Evolutionary conservation across 2,113 vertebrate genomes (phyloP).

Genomic region (Pteronura brasiliensis): DNA sequence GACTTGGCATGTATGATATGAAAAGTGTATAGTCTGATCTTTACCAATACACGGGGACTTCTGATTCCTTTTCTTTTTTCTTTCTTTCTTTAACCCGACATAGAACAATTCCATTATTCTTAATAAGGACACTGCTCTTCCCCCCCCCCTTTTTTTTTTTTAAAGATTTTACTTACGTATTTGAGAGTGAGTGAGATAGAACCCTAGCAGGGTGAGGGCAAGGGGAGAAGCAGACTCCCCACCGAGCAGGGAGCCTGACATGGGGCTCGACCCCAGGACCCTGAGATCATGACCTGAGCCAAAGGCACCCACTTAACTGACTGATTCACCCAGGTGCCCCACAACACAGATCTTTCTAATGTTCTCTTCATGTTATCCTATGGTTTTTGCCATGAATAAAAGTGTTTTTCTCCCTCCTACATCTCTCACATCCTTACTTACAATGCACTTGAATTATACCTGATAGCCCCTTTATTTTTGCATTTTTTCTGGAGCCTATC

Average conservation of each 20-base stretch:
- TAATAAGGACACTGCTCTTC: not conserved
- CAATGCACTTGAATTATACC: not conserved
- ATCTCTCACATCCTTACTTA: not conserved
- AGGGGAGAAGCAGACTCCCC: not conserved
- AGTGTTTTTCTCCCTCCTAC: not conserved
- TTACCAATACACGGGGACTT: not conserved
- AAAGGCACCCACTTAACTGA: not conserved
- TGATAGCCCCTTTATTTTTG: not conserved
- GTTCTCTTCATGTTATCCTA: not conserved
- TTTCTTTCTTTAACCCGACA: not conserved
- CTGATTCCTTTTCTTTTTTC: not conserved
- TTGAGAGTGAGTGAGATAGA: not conserved
- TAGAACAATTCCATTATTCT: not conserved
- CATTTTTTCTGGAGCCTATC: not conserved
- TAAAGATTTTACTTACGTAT: not conserved
- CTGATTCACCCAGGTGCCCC: not conserved
- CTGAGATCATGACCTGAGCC: not conserved
- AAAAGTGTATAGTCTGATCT: not conserved
- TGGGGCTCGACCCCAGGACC: not conserved
- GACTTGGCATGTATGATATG: not conserved
- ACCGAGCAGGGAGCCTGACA: not conserved
- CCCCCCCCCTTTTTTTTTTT: not conserved
- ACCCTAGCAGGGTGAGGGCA: fast-evolving
- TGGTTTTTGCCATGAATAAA: not conserved
- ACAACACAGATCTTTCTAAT: not conserved